Percentiles rank a stretch among this genome's conserved stretches.
Evolutionary conservation across 64 coral and sea anemone species (phyloP).

Genomic region (Hydrozoanthus tunicans): DNA sequence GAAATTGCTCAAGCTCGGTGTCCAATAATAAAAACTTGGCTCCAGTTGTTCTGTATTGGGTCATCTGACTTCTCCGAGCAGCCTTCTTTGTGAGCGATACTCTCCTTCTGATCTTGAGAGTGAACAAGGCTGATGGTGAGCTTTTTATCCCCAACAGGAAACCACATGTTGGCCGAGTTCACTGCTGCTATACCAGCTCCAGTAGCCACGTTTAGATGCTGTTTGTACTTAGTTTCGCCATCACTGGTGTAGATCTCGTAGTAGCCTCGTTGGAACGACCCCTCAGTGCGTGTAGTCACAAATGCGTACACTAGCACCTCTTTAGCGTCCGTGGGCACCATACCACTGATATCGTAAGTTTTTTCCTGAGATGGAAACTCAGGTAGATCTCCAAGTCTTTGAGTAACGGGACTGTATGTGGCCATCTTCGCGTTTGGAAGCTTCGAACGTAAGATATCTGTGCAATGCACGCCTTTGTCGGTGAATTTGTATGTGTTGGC

Average conservation of each 20-base stretch:
- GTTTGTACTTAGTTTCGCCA: not conserved
- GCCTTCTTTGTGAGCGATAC: slow-evolving; percentile 26
- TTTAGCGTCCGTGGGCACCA: not conserved
- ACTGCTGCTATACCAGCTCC: slow-evolving; percentile 20
- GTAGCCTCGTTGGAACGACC: slow-evolving; percentile 27
- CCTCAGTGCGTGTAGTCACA: slow-evolving; percentile 32
- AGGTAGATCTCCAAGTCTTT: slow-evolving; percentile 5
- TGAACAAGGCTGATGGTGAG: slow-evolving; percentile 12
- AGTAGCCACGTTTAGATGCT: slow-evolving; percentile 62
- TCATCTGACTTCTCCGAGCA: not conserved
- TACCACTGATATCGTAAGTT: slow-evolving; percentile 14
- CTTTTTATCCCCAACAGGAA: slow-evolving; percentile 31
- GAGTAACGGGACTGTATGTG: slow-evolving; percentile 2
- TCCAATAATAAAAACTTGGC: slow-evolving; percentile 24
- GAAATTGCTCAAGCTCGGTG: slow-evolving; percentile 15
- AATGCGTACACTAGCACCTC: slow-evolving; percentile 30
- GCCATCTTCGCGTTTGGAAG: not conserved
- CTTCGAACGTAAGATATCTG: not conserved
- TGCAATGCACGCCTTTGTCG: not conserved
- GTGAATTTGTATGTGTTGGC: not conserved
- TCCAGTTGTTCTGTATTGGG: slow-evolving; percentile 30
- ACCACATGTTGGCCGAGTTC: slow-evolving; percentile 63
- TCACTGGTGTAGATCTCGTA: slow-evolving; percentile 43
- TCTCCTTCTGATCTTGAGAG: slow-evolving; percentile 20
- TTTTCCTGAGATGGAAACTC: slow-evolving; percentile 32